phyloP scores from a whole-genome alignment of 1,140 invertebrate species.

The Campodea augens region DNA sequence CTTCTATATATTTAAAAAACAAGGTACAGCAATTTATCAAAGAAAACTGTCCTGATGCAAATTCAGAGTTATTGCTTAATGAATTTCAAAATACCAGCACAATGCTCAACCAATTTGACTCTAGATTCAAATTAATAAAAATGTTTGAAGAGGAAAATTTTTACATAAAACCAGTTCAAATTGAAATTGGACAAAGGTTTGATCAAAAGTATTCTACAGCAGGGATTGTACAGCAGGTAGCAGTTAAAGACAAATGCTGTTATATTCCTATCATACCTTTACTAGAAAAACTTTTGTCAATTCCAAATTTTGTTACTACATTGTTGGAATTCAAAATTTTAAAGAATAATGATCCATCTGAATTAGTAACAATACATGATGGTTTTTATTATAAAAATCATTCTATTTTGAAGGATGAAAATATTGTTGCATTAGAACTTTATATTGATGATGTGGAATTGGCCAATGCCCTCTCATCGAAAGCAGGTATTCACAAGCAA shows the following conservation, averaged over 20 bases:
- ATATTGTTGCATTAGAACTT: background rate
- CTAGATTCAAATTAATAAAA: background rate
- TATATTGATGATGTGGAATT: background rate
- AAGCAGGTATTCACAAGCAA: background rate
- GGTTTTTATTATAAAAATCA: background rate
- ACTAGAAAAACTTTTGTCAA: background rate
- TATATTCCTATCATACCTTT: background rate
- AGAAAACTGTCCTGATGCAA: background rate
- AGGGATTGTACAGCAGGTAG: background rate
- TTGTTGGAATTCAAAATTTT: too few species aligned
- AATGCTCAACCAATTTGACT: background rate
- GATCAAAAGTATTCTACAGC: background rate
- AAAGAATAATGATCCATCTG: too few species aligned
- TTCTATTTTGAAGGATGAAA: background rate
- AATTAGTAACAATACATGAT: too few species aligned
- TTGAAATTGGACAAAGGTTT: background rate
- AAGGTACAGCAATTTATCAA: background rate
- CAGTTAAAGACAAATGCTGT: background rate
- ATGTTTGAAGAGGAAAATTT: background rate
- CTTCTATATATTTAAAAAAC: background rate
- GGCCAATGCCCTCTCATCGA: background rate
- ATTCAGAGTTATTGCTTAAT: background rate
- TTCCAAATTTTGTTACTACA: too few species aligned
- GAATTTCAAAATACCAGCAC: background rate
- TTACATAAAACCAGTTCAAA: background rate